Evolutionary conservation across 1,140 invertebrate species (phyloP), one percentile per base, ranked within the genome.

Genomic region (Apis laboriosa): DNA sequence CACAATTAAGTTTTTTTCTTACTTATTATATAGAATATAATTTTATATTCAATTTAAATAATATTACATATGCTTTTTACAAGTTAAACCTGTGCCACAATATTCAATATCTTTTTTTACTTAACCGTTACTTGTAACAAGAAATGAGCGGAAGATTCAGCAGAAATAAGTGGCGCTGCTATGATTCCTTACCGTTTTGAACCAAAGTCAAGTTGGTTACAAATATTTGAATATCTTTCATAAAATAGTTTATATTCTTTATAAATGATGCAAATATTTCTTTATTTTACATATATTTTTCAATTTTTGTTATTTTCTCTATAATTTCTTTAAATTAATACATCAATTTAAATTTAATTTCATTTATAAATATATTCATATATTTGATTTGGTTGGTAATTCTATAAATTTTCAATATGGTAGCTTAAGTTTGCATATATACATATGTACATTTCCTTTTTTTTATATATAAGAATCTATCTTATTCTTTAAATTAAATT

Each of bases 131-230:
- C 72, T 80, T 61, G 43, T 63, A 64, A 75, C 74, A 82, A 76
- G 71, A 83, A 85, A 80, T 83, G 77, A 89, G 79, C 82, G 81
- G 80, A 90, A 83, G 83, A 74, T 77, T 85, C 84, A 63, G 83
- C 71, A 84, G 73, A 87, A 84, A 82, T 87, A 75, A 84, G 82
- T 82, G 73, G 85, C 85, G 82, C 88, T 86, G 77, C 84, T 74
- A 68, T 68, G 71, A 81, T 89, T 86, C 84, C 88, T 89, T 76
- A 34, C 63, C 15, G 76, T 67, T 58, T 70, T 28, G 24, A 60
- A 86, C 80, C 63, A 49, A 71, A 86, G 82, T 89, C 84, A 86
- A 88, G 74, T 80, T 81, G 60, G 28, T 61, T 70, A 80, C 67
- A 64, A 78, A 82, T 77, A 64, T 21, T 70, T 77, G 9, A 11